Percentiles rank a stretch among this genome's conserved stretches.
Evolutionary conservation across 2,113 vertebrate species (phyloP).

Genomic region (Nipponia nippon): DNA sequence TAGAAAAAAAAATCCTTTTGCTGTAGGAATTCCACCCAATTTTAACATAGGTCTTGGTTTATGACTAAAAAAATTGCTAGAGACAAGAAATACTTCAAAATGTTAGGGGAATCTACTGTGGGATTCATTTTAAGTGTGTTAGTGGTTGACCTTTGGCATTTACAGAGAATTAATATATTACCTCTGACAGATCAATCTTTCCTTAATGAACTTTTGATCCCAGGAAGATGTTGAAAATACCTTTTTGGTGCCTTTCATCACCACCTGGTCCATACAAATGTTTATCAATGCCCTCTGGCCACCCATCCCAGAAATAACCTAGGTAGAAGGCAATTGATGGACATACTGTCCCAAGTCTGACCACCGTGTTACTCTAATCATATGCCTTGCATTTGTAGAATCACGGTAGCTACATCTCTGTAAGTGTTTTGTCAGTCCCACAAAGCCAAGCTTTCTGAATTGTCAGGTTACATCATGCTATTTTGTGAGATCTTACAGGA

Average conservation of each 20-base stretch:
- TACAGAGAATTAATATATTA: not conserved
- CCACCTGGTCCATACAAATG: not conserved
- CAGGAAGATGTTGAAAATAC: not conserved
- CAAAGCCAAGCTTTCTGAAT: not conserved
- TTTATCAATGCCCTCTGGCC: not conserved
- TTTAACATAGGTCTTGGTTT: not conserved
- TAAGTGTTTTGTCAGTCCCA: not conserved
- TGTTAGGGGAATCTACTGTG: not conserved
- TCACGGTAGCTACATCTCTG: accelerated
- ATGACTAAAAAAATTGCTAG: not conserved
- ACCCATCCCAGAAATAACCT: not conserved
- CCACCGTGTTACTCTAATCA: not conserved
- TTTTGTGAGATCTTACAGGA: not conserved
- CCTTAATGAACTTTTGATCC: not conserved
- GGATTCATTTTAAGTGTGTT: not conserved
- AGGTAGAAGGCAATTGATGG: not conserved
- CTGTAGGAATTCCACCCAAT: not conserved
- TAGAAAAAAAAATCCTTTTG: not conserved
- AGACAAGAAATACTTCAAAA: not conserved
- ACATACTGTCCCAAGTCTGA: not conserved
- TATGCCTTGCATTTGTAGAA: not conserved
- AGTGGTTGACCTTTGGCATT: not conserved
- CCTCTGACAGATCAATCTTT: not conserved
- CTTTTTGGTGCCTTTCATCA: not conserved
- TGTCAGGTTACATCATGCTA: not conserved